Evolutionary conservation across 2,113 vertebrate species (phyloP), one percentile per base, ranked within the genome.

Genomic region (Marmota flaviventris): DNA sequence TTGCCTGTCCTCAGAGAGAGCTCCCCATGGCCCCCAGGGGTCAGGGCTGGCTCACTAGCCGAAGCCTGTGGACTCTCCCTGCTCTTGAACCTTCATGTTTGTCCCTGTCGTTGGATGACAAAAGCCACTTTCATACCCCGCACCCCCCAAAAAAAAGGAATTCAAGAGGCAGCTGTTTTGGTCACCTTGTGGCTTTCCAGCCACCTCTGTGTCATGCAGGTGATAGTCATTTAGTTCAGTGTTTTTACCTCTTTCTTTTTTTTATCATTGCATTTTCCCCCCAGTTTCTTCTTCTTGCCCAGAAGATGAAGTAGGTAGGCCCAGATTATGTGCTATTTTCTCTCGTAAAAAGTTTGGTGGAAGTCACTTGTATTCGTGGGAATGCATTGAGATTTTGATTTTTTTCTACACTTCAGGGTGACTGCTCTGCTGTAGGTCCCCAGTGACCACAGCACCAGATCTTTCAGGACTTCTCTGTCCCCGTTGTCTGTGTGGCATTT

Each of bases 291-390:
- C 32, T 51, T 93, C 13, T 70, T 93, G 24, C 34, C 91, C 39
- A 83, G 92, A 94, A 87, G 61, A 85, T 91, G 84, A 82, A 95
- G 56, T 53, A 86, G 58, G 9, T 72, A 83, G 14, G 63, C 63
- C 27, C 6, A 37, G 32, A 51, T 63, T 53, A n/a, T 34, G 29
- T 89, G 63, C 32, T 81, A 0, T 48, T 79, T 29, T 78, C 16
- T 53, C 39, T 91, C 37, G 32, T 24, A 39, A 58, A 37, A 53
- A 63, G 63, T 67, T 56, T 83, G 13, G 72, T 67, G 58, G 53
- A 73, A 91, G 48, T 45, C 42, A 32, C 75, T 81, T 77, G 82
- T 67, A 14, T 79, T 42, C 14, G 42, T 45, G 53, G 42, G 37
- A 82, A 91, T 39, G 18, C 63, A 27, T 0, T 39, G 82, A 85